Base-by-base conservation (phyloP, 1,140 invertebrate genomes). In the Drosophila auraria region DNA sequence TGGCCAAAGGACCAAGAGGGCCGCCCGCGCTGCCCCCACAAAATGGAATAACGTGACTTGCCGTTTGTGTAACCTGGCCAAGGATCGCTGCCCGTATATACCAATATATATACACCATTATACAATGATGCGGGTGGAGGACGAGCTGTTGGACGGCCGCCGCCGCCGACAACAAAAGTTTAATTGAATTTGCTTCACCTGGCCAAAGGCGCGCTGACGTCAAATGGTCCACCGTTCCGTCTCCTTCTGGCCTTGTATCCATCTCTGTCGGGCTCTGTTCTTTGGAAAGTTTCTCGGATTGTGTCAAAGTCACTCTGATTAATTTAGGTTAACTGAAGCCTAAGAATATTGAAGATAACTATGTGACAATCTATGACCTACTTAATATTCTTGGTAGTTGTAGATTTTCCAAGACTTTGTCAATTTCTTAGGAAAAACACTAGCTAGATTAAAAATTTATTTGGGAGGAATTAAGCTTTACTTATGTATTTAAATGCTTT, bases 131-230 rank as follows among this genome's bases (percentile, higher is more conserved):
- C 44, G 59, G 47, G 23, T 8, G 6, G 12, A 42, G n/a, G 7
- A 38, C 7, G 61, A n/a, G 5, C 36, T 5, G 12, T 30, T 14
- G 27, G 42, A 5, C 42, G 20, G 33, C 7, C n/a, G 45, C 53
- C 38, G 60, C 7, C 17, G 45, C 53, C 38, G 60, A 68, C 17
- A 58, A 68, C 66, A 83, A 83, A 83, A 87, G 80, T 84, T 87
- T 84, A 87, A 87, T 89, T 89, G 81, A 87, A 84, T 89, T 78
- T 87, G 42, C 64, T 60, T 78, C 69, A 81, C 73, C 84, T 68
- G 50, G 33, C 64, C 61, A 65, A 54, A 58, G 49, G 57, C 61
- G 40, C 38, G 51, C 59, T 72, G 80, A 83, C 80, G 68, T 70
- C 60, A 86, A 77, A 60, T 53, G 74, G 49, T 51, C 60, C 30